These are phyloP conservation scores for Mythimna loreyi DNA, from an alignment of 2,888 invertebrate species.

Conservation along the genomic window DNA sequence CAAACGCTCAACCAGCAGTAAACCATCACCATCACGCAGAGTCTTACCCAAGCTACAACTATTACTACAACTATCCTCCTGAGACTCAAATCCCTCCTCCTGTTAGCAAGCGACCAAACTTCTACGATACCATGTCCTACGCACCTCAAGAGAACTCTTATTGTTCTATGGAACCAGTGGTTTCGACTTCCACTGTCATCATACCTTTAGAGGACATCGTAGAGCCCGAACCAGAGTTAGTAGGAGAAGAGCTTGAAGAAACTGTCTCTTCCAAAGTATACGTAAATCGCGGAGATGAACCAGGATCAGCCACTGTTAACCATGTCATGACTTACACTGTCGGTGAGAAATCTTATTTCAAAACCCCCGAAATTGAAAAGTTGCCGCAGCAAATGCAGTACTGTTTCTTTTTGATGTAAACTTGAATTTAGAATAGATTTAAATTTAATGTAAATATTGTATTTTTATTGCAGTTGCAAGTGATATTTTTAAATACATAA, in stretches of 20 bases:
- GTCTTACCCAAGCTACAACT: conserved; percentile 67
- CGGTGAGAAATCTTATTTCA: conserved; percentile 84
- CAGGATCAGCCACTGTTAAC: conserved; percentile 82
- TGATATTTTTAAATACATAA: neutral
- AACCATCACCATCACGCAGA: conserved; percentile 64
- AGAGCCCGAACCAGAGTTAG: conserved; percentile 80
- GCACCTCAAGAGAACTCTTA: conserved; percentile 75
- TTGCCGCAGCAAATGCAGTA: conserved; percentile 87
- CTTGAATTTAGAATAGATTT: conserved; percentile 30
- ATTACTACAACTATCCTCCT: conserved; percentile 70
- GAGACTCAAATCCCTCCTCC: conserved; percentile 78
- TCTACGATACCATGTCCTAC: conserved; percentile 79
- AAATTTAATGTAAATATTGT: conserved; percentile 47
- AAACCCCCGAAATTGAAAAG: conserved; percentile 80
- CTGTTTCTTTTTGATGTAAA: conserved; percentile 81
- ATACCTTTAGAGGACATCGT: conserved; percentile 71
- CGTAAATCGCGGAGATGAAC: conserved; percentile 81
- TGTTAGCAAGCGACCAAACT: conserved; percentile 78
- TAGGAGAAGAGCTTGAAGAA: conserved; percentile 85
- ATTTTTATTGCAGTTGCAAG: conserved; percentile 34
- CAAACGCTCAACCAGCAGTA: conserved; percentile 45
- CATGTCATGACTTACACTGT: conserved; percentile 86
- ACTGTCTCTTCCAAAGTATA: conserved; percentile 82
- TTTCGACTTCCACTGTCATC: conserved; percentile 65
- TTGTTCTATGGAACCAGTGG: conserved; percentile 75